Percentiles rank a stretch among this genome's conserved stretches.
phyloP scores from a whole-genome alignment of 1,140 invertebrate genomes.

The Drosophila saltans region DNA sequence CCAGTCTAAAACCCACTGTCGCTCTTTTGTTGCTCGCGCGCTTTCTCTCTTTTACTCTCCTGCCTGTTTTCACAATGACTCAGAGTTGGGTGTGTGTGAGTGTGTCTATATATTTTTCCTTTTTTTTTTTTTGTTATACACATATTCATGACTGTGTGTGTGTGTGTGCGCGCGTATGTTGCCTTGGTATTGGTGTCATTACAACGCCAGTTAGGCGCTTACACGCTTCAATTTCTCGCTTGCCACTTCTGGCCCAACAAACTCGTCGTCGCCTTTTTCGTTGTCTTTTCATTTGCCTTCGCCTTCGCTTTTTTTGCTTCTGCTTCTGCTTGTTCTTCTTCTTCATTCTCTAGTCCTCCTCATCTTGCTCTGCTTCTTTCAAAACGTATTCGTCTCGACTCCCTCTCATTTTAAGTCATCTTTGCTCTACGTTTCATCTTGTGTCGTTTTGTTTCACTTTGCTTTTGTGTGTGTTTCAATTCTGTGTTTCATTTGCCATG shows the following conservation, averaged over 20 bases:
- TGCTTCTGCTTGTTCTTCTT: constrained; percentile 2
- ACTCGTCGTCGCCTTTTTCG: constrained; percentile 64
- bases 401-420: too few relatives aligned
- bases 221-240: constrained; percentile 78
- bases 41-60: constrained; percentile 13
- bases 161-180: constrained; percentile 10
- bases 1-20: constrained; percentile 9
- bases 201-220: constrained; percentile 78
- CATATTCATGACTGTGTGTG: constrained; percentile 8
- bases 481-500: constrained; percentile 11
- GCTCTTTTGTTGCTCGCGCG: not conserved
- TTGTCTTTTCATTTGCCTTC: constrained; percentile 35
- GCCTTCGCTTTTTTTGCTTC: constrained; percentile 20
- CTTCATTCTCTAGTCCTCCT: constrained; percentile 17
- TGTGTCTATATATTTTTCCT: constrained; percentile 28
- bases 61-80: constrained; percentile 30
- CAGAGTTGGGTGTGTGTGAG: constrained; percentile 31
- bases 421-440: not conserved
- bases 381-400: too few relatives aligned
- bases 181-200: constrained; percentile 51
- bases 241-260: constrained; percentile 62
- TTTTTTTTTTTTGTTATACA: constrained; percentile 15
- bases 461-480: not conserved
- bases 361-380: not conserved
- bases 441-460: constrained; percentile 26